Evolutionary conservation across 2,797 vertebrate species (phyloP).

Genomic region (Borostomias antarcticus): DNA sequence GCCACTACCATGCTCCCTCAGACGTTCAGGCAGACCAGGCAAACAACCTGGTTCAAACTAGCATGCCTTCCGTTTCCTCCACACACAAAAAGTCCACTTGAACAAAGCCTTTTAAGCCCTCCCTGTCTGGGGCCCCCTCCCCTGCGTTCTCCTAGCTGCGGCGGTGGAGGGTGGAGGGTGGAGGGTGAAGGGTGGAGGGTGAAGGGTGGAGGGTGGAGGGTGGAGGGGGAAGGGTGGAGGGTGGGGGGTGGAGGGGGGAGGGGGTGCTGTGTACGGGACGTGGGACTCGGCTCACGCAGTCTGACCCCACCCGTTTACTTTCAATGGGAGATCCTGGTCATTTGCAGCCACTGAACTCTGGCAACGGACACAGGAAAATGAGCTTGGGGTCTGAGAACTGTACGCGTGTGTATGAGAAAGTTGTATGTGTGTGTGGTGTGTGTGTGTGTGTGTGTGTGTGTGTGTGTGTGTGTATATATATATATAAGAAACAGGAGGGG

Average conservation of each 20-base stretch:
- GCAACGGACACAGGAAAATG: constrained; percentile 21
- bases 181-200: too few relatives aligned
- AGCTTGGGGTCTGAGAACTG: neutral
- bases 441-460: neutral
- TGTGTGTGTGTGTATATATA: too few relatives aligned
- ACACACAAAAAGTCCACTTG: neutral
- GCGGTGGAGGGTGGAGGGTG: constrained; percentile 30
- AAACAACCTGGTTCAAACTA: constrained; percentile 54
- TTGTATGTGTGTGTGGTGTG: neutral
- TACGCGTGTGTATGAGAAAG: neutral
- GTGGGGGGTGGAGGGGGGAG: constrained; percentile 32
- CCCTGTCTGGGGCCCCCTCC: neutral
- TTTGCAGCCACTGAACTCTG: constrained; percentile 45
- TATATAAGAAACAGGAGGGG: too few relatives aligned
- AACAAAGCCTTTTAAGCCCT: neutral
- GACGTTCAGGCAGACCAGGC: constrained; percentile 54
- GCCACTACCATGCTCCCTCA: constrained; percentile 6
- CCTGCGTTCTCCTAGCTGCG: too few relatives aligned
- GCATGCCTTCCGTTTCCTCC: constrained; percentile 50
- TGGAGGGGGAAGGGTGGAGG: constrained; percentile 26
- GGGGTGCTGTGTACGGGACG: constrained; percentile 10
- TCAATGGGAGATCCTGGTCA: constrained; percentile 50
- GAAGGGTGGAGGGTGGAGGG: constrained; percentile 36
- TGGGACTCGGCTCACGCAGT: constrained; percentile 29
- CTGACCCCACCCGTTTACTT: constrained; percentile 38